A percentile compares a stretch with the other conserved stretches of the same genome.
These are phyloP conservation scores for Scaptomyza cyrtandrae DNA, from an alignment of 2,888 invertebrate genomes.

Conservation along the genomic window DNA sequence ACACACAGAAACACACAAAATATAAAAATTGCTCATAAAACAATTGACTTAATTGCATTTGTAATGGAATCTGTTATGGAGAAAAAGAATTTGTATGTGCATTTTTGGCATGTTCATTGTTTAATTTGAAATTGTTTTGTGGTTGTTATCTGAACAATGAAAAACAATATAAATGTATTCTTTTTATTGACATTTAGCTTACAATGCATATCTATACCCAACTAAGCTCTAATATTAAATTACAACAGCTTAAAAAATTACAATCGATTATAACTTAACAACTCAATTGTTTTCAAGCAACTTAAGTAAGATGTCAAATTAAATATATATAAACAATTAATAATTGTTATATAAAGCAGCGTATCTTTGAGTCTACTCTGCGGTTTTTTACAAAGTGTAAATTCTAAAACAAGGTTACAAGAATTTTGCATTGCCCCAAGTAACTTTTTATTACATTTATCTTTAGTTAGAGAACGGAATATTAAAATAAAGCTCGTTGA, in stretches of 20 bases:
- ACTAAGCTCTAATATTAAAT: neutral
- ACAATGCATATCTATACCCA: neutral
- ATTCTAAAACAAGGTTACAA: neutral
- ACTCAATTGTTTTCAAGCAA: neutral
- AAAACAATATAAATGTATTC: neutral
- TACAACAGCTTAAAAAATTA: neutral
- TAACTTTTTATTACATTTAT: neutral
- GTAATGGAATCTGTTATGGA: constrained; percentile 14
- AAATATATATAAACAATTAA: too few species aligned
- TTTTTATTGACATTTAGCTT: neutral
- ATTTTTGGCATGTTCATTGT: neutral
- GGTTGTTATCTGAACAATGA: neutral
- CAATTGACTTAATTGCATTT: constrained; percentile 62
- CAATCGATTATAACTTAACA: neutral
- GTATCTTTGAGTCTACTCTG: too few species aligned
- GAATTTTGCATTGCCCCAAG: neutral
- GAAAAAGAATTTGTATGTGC: neutral
- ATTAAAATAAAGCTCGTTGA: neutral
- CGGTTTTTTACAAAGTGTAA: neutral
- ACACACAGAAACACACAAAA: neutral
- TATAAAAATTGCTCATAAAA: constrained; percentile 32
- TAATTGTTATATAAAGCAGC: too few species aligned
- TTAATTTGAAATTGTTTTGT: neutral
- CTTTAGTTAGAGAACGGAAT: neutral
- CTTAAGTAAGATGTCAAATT: neutral